Base-by-base conservation (phyloP, 1,140 invertebrate species). In the Macrocentrus cingulum region DNA sequence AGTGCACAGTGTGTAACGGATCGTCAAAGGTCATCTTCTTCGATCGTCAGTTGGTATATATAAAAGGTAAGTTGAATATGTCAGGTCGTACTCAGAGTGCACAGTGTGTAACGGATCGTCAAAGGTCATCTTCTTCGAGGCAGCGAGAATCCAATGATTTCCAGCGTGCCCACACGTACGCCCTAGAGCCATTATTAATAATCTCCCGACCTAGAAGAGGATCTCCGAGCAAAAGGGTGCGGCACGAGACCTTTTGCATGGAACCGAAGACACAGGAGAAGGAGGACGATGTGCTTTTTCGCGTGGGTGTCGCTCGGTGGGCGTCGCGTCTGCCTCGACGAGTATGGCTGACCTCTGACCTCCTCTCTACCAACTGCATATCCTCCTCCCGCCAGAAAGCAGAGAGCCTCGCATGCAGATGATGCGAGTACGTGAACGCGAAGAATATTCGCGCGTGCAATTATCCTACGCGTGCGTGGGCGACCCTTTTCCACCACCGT, bases 391-490 rank as follows among this genome's bases (percentile, higher is more conserved):
- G 61, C 58, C 2, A 23, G 16, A 16, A n/a, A n/a, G n/a, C n/a
- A 15, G 39, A 19, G 37, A 46, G 15, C 39, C 56, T 36, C 48
- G 49, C 56, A 52, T 58, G 49, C 49, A 52, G 54, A 56, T 56
- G 36, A 53, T 53, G 53, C 15, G 22, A 50, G 39, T 57, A 42
- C 49, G 60, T 46, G 50, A 32, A 61, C 20, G 18, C 49, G 45
- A 22, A 49, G 69, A 74, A 70, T 52, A 52, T 66, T 29, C 70
- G 66, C 68, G 72, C 71, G 73, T 74, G 74, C 77, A 79, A 79
- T 79, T 78, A 80, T 80, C 75, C 75, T 77, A 75, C 75, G 75
- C 71, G 69, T 67, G 72, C 74, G 77, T 79, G 68, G 71, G 74
- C 68, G 71, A 72, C 62, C 64, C 66, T 64, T 66, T 70, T 70